Base-by-base conservation (phyloP, 53 echinoderm and acorn worm genomes). In the Crossaster papposus region DNA sequence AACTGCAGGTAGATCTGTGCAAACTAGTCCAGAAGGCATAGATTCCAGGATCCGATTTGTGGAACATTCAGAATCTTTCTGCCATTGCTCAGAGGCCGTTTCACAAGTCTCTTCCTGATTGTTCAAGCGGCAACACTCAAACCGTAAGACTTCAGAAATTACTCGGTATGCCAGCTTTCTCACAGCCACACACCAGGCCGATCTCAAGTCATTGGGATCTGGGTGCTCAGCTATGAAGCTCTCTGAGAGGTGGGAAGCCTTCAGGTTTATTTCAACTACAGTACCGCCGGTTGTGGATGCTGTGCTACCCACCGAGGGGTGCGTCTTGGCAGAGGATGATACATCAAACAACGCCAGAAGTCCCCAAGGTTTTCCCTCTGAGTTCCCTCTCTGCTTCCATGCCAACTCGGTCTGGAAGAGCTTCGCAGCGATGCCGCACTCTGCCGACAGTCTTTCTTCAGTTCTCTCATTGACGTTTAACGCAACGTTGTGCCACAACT, bases 381-480 rank as follows among this genome's bases (percentile, higher is more conserved):
- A 28, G 34, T 83, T 71, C 53, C 75, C 79, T 32, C 78, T 58
- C 30, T 22, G 29, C n/a, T 44, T 63, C 33, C 37, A 54, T 51
- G 34, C 36, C 77, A 23, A 20, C 14, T 65, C 63, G 17, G 86
- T 31, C 65, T 29, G 95, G 55, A 94, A 95, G 4, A 89, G 58
- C 51, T 79, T 34, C 20, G 83, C 89, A 51, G 97, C 89, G 5
- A 74, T 86, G 51, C 81, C 89, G 12, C 92, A 65, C 84, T 95
- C 95, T 51, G 87, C 81, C 23, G 81, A 32, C 54, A 97, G 63
- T 50, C 70, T 89, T 28, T 79, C 65, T 1, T 76, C 86, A 8
- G 88, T 86, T 70, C 93, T 96, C 58, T 99, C 99, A 62, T 96
- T 99, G 79, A 99, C 92, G 53, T 99, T 99, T 37, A 90, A 64